These are phyloP conservation scores for Daubentonia madagascariensis DNA, from an alignment of 2,113 vertebrate genomes.

Conservation along the genomic window DNA sequence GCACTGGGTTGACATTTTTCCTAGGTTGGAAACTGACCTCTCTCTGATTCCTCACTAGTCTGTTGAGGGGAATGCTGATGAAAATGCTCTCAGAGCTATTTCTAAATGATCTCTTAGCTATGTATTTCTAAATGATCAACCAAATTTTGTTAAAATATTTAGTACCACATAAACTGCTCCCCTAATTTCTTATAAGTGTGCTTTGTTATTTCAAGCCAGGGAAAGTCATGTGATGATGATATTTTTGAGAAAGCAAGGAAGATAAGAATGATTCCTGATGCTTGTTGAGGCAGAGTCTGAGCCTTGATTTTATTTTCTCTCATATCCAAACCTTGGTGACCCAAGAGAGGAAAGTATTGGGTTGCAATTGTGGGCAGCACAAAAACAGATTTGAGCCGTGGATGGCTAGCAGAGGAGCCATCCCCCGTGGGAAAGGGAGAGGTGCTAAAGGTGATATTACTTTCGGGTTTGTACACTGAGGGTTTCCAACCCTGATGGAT, in stretches of 20 bases:
- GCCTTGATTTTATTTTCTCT: background rate
- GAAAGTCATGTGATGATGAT: background rate
- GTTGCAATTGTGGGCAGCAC: background rate
- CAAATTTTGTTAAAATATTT: background rate
- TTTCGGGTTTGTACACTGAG: background rate
- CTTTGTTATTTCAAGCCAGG: background rate
- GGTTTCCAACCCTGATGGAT: slow-evolving; percentile 42
- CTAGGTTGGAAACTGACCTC: background rate
- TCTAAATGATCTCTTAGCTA: background rate
- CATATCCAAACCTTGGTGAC: background rate
- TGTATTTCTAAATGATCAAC: background rate
- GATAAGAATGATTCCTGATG: background rate
- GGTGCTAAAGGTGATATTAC: background rate
- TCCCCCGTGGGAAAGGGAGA: background rate
- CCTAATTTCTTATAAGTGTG: background rate
- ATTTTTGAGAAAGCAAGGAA: background rate
- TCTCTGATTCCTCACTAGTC: background rate
- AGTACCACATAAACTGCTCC: background rate
- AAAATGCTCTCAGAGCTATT: background rate
- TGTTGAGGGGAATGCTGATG: background rate
- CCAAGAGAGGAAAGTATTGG: background rate
- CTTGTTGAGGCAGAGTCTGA: background rate
- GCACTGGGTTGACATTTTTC: too few relatives aligned
- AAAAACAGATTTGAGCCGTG: background rate
- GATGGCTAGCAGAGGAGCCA: background rate